These are phyloP conservation scores for Ophiodon elongatus DNA, from an alignment of 2,113 vertebrate species.

Conservation along the genomic window DNA sequence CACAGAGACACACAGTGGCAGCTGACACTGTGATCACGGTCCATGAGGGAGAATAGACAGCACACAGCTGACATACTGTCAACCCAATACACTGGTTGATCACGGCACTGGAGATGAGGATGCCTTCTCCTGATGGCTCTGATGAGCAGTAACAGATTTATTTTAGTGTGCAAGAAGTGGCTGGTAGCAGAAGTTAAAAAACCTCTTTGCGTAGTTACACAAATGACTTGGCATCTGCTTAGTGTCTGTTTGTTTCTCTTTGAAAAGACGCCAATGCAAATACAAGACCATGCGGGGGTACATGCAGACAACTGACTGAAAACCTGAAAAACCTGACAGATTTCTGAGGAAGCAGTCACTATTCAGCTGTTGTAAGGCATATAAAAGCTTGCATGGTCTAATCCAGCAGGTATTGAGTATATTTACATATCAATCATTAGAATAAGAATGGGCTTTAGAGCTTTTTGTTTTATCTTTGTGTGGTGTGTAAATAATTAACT, in stretches of 20 bases:
- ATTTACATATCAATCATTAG: conserved; percentile 20
- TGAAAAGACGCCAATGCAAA: conserved; percentile 4
- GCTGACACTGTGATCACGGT: conserved; percentile 63
- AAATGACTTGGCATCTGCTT: neutral
- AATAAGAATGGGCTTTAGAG: conserved; percentile 3
- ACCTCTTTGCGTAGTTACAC: neutral
- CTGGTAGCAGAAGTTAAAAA: neutral
- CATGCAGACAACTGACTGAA: neutral
- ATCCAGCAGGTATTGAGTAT: conserved; percentile 8
- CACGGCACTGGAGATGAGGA: conserved; percentile 43
- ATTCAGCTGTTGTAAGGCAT: neutral
- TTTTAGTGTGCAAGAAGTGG: conserved; percentile 8
- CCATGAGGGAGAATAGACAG: conserved; percentile 40
- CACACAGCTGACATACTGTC: conserved; percentile 67
- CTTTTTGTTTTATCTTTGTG: conserved; percentile 1
- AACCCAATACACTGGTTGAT: conserved; percentile 44
- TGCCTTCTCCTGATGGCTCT: conserved; percentile 32
- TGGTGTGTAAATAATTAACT: conserved; percentile 1
- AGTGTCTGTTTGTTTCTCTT: neutral
- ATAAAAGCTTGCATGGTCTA: conserved; percentile 4
- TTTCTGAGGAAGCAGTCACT: neutral
- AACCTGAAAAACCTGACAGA: neutral
- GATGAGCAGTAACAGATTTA: conserved; percentile 30
- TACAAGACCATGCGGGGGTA: neutral
- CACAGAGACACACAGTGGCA: conserved; percentile 64